phyloP scores from a whole-genome alignment of 1,140 invertebrate genomes.

The Drosophila arizonae region DNA sequence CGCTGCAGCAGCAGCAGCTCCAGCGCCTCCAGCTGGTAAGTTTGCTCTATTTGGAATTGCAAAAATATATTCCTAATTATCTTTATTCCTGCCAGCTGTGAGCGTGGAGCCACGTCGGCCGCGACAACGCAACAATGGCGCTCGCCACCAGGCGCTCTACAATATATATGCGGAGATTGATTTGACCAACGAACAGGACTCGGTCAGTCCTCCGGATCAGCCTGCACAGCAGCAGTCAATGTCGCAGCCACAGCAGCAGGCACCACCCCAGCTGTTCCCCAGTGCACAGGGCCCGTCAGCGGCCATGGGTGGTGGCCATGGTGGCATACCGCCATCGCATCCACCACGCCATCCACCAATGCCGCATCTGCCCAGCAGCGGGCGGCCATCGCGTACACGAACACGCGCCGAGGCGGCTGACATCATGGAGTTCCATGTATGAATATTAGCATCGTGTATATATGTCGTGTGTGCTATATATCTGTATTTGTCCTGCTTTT shows the following conservation, averaged over 20 bases:
- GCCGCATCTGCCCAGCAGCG: conserved; percentile 40
- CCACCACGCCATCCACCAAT: conserved; percentile 44
- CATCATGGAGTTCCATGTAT: conserved; percentile 34
- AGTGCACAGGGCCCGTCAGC: conserved; percentile 1
- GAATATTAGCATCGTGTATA: background rate
- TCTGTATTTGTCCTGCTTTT: background rate
- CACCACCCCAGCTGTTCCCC: conserved; percentile 16
- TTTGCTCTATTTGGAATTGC: background rate
- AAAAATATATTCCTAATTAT: background rate
- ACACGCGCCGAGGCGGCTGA: conserved; percentile 48
- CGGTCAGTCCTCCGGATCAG: background rate
- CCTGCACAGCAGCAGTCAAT: background rate
- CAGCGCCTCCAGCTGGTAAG: background rate
- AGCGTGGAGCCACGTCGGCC: conserved; percentile 21
- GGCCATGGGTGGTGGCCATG: background rate
- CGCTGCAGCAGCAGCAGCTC: background rate
- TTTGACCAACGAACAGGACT: conserved; percentile 61
- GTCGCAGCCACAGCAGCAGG: conserved; percentile 7
- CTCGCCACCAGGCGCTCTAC: conserved; percentile 53
- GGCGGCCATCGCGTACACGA: conserved; percentile 46
- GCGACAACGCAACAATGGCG: conserved; percentile 33
- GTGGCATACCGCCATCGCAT: background rate
- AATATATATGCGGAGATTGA: conserved; percentile 71
- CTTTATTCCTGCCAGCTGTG: background rate
- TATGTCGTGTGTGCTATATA: background rate